phyloP scores from a whole-genome alignment of 2,113 vertebrate genomes.

The Formicarius rufipectus region DNA sequence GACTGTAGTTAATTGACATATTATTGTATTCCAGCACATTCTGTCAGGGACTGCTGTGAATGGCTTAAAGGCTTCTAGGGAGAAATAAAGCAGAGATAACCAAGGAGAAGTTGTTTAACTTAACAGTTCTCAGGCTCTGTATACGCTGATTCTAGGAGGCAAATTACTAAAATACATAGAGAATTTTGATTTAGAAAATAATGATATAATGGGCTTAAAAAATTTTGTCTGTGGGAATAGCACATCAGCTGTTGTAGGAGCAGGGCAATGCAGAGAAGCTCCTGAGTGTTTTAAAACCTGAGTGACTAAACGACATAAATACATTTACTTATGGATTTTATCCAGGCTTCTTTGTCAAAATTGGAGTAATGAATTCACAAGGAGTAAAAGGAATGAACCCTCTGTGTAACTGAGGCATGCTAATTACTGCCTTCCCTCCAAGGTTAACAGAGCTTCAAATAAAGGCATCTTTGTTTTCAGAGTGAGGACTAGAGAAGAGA shows the following conservation, averaged over 20 bases:
- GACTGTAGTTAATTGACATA: constrained; percentile 68
- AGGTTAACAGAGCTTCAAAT: constrained; percentile 13
- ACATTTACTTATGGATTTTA: constrained; percentile 28
- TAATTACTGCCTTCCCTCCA: background rate
- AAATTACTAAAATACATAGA: constrained; percentile 3
- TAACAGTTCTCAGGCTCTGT: constrained; percentile 36
- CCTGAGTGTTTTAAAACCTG: background rate
- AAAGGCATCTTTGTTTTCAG: constrained; percentile 6
- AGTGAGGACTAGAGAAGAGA: background rate
- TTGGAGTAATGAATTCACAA: constrained; percentile 34
- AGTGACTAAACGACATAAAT: background rate
- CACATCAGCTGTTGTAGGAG: background rate
- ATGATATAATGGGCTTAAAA: background rate
- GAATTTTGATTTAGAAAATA: constrained; percentile 35
- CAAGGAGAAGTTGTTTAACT: constrained; percentile 52
- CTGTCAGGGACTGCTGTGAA: constrained; percentile 40
- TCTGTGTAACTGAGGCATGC: background rate
- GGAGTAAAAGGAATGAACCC: constrained; percentile 33
- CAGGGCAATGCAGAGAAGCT: background rate
- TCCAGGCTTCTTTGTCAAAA: constrained; percentile 2
- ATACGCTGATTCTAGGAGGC: constrained; percentile 3
- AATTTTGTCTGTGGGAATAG: background rate
- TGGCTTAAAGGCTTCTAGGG: constrained; percentile 40
- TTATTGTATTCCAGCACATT: constrained; percentile 69
- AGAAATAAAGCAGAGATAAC: constrained; percentile 56